Evolutionary conservation across 2,888 invertebrate genomes (phyloP), one percentile per base, ranked within the genome.

Genomic region (Leptinotarsa rubiginosa): DNA sequence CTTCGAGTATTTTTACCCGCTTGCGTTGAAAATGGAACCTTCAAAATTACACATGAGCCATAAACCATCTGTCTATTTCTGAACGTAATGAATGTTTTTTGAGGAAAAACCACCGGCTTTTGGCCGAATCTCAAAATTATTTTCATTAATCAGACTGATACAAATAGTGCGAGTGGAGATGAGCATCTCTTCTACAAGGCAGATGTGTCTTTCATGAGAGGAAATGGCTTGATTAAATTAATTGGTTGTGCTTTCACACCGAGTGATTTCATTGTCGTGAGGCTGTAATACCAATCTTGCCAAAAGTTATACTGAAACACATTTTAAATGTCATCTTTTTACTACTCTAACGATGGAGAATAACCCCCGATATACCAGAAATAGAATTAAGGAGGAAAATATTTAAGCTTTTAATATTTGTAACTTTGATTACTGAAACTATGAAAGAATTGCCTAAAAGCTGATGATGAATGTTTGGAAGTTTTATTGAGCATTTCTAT

Each of bases 101-200:
- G 15, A 62, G 77, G 75, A 76, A 77, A 78, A 77, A 78, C 80
- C 77, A 73, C 72, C 70, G 75, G 72, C 65, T 72, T 75, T 80
- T 80, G 80, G 78, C 80, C 59, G 47, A 69, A 72, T 69, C 75
- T 79, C 78, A 79, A 78, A 74, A 75, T 72, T 72, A 73, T 72
- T 77, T 79, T 77, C 71, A 78, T 75, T 76, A 79, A 79, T 77
- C 73, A 73, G 72, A 74, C 76, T 41, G 25, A 41, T 73, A 71
- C 75, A 69, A 73, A 70, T 69, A 73, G 47, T 69, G 31, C 66
- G 13, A 31, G 66, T 67, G 66, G 73, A 69, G 75, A 75, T 72
- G 50, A 68, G 15, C 66, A 72, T 62, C 62, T 62, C 62, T 62
- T 74, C 74, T 65, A 52, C 56, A 49, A 74, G 69, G 41, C 69